Conservation (phyloP, 2,797 vertebrate genomes). For the Nannoperca obscura region DNA sequence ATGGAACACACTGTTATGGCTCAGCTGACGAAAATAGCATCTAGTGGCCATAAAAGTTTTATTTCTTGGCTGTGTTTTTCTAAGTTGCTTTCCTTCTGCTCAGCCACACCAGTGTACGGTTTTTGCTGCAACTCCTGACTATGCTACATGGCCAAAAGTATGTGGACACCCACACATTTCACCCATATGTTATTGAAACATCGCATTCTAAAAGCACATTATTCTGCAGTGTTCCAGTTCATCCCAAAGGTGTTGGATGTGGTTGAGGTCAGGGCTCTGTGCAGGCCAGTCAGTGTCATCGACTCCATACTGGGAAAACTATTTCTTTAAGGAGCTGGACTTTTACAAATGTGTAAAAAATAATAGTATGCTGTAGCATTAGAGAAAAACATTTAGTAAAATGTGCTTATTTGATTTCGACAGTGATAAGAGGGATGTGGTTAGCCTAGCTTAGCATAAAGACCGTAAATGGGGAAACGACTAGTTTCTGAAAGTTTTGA, state of each 20-base stretch:
- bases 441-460: no score
- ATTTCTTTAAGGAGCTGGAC: no score
- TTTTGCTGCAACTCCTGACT: not conserved
- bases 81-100: not conserved
- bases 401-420: no score
- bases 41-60: constrained; percentile 15
- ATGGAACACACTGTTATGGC: constrained; percentile 11
- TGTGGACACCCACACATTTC: not conserved
- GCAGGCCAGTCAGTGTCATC: no score
- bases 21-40: constrained; percentile 33
- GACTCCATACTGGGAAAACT: no score
- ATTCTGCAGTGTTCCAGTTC: not conserved
- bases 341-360: no score
- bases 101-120: not conserved
- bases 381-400: no score
- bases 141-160: not conserved
- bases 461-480: no score
- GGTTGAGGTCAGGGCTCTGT: no score
- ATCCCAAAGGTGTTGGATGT: not conserved
- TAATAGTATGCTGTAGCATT: no score
- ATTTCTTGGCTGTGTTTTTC: not conserved
- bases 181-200: not conserved
- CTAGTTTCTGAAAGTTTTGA: no score
- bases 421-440: no score
- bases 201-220: not conserved